These are phyloP conservation scores for Tupiocoris notatus DNA, from an alignment of 2,888 invertebrate species.

Conservation along the genomic window DNA sequence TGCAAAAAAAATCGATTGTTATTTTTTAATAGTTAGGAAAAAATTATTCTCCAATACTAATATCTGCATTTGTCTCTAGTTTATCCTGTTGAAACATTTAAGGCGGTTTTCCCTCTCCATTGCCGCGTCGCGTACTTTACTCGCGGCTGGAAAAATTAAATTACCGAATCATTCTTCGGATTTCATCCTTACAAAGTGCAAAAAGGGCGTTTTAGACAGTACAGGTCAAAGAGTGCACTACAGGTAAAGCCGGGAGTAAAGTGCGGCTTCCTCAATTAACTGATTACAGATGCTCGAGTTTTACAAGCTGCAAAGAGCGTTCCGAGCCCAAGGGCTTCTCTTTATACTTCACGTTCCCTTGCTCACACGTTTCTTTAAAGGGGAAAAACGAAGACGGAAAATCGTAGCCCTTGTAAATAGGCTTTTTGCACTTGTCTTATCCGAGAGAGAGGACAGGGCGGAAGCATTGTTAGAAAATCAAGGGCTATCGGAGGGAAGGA, in stretches of 20 bases:
- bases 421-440: background rate
- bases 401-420: background rate
- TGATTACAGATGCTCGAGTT: conserved; percentile 23
- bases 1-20: too few relatives aligned
- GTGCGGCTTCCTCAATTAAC: conserved; percentile 29
- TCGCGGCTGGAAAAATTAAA: too few relatives aligned
- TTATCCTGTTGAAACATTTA: too few relatives aligned
- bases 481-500: background rate
- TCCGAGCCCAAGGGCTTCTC: background rate
- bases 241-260: background rate
- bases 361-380: background rate
- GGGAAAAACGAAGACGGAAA: background rate
- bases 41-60: too few relatives aligned
- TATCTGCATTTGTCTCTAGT: too few relatives aligned
- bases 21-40: too few relatives aligned
- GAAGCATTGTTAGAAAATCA: background rate
- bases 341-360: background rate
- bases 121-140: too few relatives aligned
- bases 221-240: background rate
- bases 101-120: too few relatives aligned
- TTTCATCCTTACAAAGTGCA: too few relatives aligned
- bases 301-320: background rate
- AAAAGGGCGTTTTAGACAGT: background rate
- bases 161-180: too few relatives aligned
- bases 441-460: background rate